Evolutionary conservation across 2,113 vertebrate species (phyloP).

Genomic region (Ovis canadensis): DNA sequence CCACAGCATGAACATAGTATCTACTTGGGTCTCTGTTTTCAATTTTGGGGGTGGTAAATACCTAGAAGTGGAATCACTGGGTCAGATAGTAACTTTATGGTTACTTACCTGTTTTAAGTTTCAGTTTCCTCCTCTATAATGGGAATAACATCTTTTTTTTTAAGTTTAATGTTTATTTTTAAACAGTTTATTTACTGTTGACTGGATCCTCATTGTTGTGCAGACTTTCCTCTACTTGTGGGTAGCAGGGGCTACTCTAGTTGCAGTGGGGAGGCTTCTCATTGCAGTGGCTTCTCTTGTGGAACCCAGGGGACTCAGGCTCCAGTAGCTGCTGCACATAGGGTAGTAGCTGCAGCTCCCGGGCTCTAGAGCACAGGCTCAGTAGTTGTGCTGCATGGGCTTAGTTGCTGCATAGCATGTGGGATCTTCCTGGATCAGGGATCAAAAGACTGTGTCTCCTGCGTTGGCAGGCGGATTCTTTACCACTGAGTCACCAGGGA

Average conservation of each 20-base stretch:
- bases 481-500: not conserved
- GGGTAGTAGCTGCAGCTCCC: rapidly evolving
- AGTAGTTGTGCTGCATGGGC: not conserved
- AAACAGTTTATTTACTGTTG: not conserved
- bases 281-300: not conserved
- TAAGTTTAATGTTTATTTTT: not conserved
- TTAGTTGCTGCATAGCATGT: not conserved
- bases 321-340: not conserved
- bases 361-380: not conserved
- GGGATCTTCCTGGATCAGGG: not conserved
- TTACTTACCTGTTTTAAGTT: not conserved
- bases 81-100: not conserved
- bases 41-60: not conserved
- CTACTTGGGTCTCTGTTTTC: not conserved
- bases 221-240: not conserved
- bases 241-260: not conserved
- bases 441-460: not conserved
- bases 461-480: not conserved
- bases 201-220: not conserved
- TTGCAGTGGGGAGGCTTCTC: not conserved
- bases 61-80: not conserved
- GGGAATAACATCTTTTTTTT: not conserved
- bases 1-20: not conserved
- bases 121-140: not conserved
- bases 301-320: not conserved